Conservation (phyloP, 1,140 invertebrate genomes). For the Notospermus geniculatus region DNA sequence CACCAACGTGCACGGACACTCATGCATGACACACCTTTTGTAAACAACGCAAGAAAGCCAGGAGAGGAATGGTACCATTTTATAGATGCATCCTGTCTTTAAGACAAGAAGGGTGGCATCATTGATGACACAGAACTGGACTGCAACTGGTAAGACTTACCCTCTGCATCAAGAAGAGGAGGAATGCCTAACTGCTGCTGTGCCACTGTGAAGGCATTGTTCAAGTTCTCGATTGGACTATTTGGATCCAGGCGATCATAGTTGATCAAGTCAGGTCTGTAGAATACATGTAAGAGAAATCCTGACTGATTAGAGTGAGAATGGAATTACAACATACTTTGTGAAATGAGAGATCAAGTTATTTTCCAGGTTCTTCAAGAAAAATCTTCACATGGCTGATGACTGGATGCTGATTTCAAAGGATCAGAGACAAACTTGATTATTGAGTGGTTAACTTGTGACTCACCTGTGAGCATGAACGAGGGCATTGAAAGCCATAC, state of each 20-base stretch:
- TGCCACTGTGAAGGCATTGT: slow-evolving; percentile 91
- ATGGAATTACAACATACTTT: neutral
- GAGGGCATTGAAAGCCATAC: slow-evolving; percentile 92
- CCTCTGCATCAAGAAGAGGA: slow-evolving; percentile 84
- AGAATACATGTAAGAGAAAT: slow-evolving; percentile 50
- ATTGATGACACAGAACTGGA: too few relatives aligned
- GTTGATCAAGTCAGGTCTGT: slow-evolving; percentile 89
- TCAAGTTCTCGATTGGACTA: slow-evolving; percentile 68
- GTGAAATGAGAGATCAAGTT: neutral
- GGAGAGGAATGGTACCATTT: too few relatives aligned
- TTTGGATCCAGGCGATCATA: slow-evolving; percentile 56
- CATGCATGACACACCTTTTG: too few relatives aligned
- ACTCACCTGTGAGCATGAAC: slow-evolving; percentile 71
- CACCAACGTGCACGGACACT: too few relatives aligned
- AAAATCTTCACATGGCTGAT: too few relatives aligned
- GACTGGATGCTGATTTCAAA: too few relatives aligned
- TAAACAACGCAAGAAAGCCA: too few relatives aligned
- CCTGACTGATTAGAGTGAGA: too few relatives aligned
- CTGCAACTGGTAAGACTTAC: too few relatives aligned
- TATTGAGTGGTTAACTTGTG: neutral
- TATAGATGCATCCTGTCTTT: too few relatives aligned
- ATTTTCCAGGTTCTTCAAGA: neutral
- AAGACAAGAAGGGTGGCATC: too few relatives aligned
- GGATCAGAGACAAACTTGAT: too few relatives aligned
- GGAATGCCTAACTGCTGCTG: slow-evolving; percentile 88